Percentiles rank a stretch among this genome's conserved stretches.
These are phyloP conservation scores for Chitala chitala DNA, from an alignment of 2,113 vertebrate species.

Conservation along the genomic window DNA sequence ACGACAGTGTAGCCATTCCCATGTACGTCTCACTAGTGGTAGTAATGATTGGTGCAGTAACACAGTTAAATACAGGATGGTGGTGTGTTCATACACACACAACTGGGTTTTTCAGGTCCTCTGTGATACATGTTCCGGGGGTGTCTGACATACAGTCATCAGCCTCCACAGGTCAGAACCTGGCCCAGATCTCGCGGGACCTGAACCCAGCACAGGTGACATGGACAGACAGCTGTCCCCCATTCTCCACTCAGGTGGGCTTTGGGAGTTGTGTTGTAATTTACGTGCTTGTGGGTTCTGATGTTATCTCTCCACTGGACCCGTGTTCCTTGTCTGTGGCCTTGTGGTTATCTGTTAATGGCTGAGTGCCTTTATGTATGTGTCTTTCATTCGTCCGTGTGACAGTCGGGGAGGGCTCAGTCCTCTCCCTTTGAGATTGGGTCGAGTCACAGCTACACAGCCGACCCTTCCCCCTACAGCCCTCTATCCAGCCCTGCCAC, in stretches of 20 bases:
- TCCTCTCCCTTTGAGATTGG: constrained; percentile 92
- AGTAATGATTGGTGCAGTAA: neutral
- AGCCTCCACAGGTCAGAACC: constrained; percentile 80
- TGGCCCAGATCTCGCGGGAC: constrained; percentile 91
- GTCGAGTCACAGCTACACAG: constrained; percentile 86
- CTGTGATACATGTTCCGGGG: constrained; percentile 90
- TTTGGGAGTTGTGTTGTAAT: too few species aligned
- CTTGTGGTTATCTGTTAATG: neutral
- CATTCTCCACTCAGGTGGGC: constrained; percentile 88
- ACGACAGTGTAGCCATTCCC: neutral
- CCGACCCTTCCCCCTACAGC: constrained; percentile 90
- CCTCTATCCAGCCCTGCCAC: constrained; percentile 93
- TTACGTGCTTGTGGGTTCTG: neutral
- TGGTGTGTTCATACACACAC: too few species aligned
- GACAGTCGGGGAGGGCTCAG: constrained; percentile 85
- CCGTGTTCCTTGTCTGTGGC: too few species aligned
- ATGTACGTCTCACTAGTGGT: neutral
- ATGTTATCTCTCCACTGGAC: too few species aligned
- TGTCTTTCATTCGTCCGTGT: constrained; percentile 31
- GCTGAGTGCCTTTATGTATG: neutral
- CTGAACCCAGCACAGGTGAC: constrained; percentile 85
- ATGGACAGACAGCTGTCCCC: constrained; percentile 86
- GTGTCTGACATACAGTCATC: constrained; percentile 92
- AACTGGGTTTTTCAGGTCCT: constrained; percentile 64
- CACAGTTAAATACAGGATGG: neutral